Evolutionary conservation across 2,797 vertebrate species (phyloP).

Genomic region (Neosilurus mollespiculum): DNA sequence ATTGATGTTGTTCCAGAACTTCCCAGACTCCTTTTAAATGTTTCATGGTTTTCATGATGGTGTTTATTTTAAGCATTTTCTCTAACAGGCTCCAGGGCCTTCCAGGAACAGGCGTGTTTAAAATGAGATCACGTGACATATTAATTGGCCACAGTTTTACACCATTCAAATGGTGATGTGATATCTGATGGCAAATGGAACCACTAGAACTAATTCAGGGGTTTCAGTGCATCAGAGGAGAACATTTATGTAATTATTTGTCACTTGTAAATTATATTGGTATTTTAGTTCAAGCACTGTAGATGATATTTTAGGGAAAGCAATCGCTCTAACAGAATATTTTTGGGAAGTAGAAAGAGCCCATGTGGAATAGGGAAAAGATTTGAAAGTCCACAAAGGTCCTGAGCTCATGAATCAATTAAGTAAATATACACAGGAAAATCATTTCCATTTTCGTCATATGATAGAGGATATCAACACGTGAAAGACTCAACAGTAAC

Average conservation of each 20-base stretch:
- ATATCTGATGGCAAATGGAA: not conserved
- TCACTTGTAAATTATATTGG: not conserved
- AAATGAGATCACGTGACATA: not conserved
- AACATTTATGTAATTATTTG: not conserved
- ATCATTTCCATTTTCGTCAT: not conserved
- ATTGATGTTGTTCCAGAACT: not conserved
- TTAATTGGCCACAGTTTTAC: not conserved
- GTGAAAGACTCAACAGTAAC: not conserved
- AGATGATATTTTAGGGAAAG: not conserved
- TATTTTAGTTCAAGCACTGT: not conserved
- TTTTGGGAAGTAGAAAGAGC: not conserved
- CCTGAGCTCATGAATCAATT: too few species aligned
- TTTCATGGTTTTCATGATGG: not conserved
- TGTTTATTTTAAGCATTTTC: not conserved
- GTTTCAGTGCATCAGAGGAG: not conserved
- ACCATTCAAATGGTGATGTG: not conserved
- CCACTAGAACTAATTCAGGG: not conserved
- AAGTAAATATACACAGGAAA: too few species aligned
- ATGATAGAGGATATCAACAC: not conserved
- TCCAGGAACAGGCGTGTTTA: not conserved
- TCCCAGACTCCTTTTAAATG: not conserved
- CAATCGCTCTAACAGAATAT: not conserved
- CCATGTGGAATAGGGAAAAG: not conserved
- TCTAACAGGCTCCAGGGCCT: not conserved
- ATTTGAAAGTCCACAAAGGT: not conserved